Evolutionary conservation across 2,797 vertebrate genomes (phyloP).

Genomic region (Taeniopygia guttata): DNA sequence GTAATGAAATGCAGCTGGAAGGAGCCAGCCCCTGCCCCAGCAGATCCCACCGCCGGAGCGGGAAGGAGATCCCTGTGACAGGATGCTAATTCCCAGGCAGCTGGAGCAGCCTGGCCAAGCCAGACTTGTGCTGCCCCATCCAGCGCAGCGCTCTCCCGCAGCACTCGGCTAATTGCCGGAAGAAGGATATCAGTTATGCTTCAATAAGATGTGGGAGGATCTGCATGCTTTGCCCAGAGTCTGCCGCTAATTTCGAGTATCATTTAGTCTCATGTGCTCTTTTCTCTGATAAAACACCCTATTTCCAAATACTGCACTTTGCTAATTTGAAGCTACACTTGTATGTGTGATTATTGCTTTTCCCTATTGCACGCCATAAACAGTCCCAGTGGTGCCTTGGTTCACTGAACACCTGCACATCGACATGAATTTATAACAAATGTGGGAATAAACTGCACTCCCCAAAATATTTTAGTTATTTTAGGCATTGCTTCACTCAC

Average conservation of each 20-base stretch:
- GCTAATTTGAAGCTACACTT: background rate
- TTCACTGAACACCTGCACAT: background rate
- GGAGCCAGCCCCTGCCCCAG: background rate
- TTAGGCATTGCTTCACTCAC: background rate
- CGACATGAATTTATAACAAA: background rate
- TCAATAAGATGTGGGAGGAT: background rate
- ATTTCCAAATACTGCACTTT: background rate
- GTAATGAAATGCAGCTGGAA: background rate
- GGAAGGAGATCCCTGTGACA: background rate
- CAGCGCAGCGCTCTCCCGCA: background rate
- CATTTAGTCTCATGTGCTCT: background rate
- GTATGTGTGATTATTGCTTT: background rate
- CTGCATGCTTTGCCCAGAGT: background rate
- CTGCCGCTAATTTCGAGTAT: background rate
- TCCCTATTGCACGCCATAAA: accelerated
- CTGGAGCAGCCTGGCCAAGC: background rate
- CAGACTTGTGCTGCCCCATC: background rate
- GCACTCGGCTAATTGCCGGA: background rate
- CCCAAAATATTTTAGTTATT: background rate
- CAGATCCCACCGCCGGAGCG: accelerated
- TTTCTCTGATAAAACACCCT: background rate
- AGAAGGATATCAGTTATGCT: background rate
- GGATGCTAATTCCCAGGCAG: slow-evolving; percentile 13
- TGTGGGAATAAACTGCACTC: background rate
- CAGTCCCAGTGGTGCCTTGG: background rate